Conservation (phyloP, 92 coral and sea anemone species). For the Montipora capitata region DNA sequence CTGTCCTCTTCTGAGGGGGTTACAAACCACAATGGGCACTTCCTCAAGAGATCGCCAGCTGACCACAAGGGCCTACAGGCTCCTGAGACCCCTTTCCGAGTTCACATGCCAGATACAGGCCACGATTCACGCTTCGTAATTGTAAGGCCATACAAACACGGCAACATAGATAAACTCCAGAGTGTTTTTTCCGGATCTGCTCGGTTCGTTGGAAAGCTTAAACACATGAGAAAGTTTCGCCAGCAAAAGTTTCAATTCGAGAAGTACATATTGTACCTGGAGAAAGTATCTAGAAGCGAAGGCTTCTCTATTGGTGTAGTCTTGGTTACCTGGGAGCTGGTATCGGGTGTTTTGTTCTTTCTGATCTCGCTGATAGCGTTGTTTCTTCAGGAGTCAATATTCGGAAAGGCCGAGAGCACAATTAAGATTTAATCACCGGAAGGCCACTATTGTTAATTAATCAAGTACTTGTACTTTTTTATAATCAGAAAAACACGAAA, state of each 20-base stretch:
- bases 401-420: slow-evolving; percentile 79
- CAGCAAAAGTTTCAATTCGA: slow-evolving; percentile 79
- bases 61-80: slow-evolving; percentile 10
- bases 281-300: slow-evolving; percentile 75
- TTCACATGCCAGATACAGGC: slow-evolving; percentile 43
- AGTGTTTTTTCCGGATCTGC: slow-evolving; percentile 68
- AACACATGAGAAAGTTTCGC: slow-evolving; percentile 38
- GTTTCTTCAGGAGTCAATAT: slow-evolving; percentile 92
- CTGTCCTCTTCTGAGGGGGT: background rate
- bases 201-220: slow-evolving; percentile 77
- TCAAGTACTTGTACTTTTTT: too few species aligned
- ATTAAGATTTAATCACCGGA: background rate
- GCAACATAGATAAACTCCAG: slow-evolving; percentile 28
- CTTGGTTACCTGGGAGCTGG: slow-evolving; percentile 91
- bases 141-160: slow-evolving; percentile 5
- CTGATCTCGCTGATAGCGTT: slow-evolving; percentile 85
- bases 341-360: slow-evolving; percentile 83
- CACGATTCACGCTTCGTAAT: slow-evolving; percentile 45
- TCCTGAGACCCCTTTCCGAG: slow-evolving; percentile 18
- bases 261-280: slow-evolving; percentile 83
- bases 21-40: background rate
- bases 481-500: too few species aligned
- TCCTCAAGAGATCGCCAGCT: background rate
- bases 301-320: slow-evolving; percentile 87
- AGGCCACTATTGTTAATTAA: too few species aligned